phyloP scores from a whole-genome alignment of 2,113 vertebrate species.

The Morone saxatilis region DNA sequence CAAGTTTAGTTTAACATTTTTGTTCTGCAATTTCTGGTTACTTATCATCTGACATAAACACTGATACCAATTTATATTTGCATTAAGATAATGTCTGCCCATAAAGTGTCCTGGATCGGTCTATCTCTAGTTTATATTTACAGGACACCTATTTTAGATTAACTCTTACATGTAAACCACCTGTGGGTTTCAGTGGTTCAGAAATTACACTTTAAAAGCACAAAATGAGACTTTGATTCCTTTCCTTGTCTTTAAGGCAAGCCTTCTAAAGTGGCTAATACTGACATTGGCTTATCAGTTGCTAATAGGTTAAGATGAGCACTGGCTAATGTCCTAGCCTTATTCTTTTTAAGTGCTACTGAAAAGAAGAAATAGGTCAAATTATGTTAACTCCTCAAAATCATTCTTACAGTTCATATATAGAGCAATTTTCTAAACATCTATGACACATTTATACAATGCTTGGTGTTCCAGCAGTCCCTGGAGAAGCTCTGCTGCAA shows the following conservation, averaged over 20 bases:
- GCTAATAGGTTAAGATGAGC: conserved; percentile 58
- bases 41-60: neutral
- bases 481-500: neutral
- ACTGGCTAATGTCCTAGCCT: conserved; percentile 7
- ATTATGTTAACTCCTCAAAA: neutral
- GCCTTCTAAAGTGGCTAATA: conserved; percentile 41
- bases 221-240: neutral
- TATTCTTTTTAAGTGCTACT: neutral
- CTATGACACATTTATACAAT: neutral
- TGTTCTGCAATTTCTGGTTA: neutral
- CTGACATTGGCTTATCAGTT: conserved; percentile 52
- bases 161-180: neutral
- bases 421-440: neutral
- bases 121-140: neutral
- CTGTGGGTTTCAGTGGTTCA: neutral
- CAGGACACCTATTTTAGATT: neutral
- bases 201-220: neutral
- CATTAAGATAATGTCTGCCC: neutral
- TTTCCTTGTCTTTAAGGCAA: neutral
- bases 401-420: neutral
- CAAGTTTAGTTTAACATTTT: neutral
- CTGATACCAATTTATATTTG: neutral
- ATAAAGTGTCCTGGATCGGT: too few species aligned
- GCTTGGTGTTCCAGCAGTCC: neutral
- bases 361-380: conserved; percentile 7